Percentiles rank a stretch among this genome's conserved stretches.
These are phyloP conservation scores for Amphilophus citrinellus DNA, from an alignment of 2,113 vertebrate species.

Conservation along the genomic window DNA sequence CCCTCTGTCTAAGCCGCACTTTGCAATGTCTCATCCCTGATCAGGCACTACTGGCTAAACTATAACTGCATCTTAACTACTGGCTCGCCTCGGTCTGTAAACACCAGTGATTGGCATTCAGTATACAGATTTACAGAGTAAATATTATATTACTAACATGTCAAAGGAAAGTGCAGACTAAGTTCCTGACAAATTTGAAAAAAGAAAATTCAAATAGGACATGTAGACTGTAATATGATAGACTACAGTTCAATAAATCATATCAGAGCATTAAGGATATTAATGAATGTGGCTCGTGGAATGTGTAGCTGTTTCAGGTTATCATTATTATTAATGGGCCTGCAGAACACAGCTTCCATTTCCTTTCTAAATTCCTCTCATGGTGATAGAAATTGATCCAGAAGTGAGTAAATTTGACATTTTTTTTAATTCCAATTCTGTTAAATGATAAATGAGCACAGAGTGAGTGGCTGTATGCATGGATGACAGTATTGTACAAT, in stretches of 20 bases:
- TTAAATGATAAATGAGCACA: slow-evolving; percentile 64
- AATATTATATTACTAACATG: slow-evolving; percentile 7
- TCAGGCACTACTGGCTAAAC: slow-evolving; percentile 44
- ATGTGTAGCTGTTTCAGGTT: slow-evolving; percentile 72
- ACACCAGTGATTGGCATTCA: not conserved
- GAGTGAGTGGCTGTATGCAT: slow-evolving; percentile 68
- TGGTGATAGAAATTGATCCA: slow-evolving; percentile 78
- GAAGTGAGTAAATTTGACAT: slow-evolving; percentile 62
- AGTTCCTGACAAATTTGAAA: not conserved
- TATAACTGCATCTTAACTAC: slow-evolving; percentile 19
- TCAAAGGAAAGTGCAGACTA: not conserved
- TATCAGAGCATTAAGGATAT: slow-evolving; percentile 61
- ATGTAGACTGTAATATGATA: slow-evolving; percentile 13
- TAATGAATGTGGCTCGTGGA: slow-evolving; percentile 72
- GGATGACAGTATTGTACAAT: slow-evolving; percentile 60
- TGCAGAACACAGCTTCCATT: slow-evolving; percentile 72
- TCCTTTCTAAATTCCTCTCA: slow-evolving; percentile 59
- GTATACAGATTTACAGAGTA: not conserved
- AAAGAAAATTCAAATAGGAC: slow-evolving; percentile 4
- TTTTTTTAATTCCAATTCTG: slow-evolving; percentile 17
- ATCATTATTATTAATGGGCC: slow-evolving; percentile 81
- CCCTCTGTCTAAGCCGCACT: slow-evolving; percentile 31
- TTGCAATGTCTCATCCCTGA: slow-evolving; percentile 55
- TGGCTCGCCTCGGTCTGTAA: not conserved
- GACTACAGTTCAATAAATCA: slow-evolving; percentile 69